Evolutionary conservation across 2,888 invertebrate genomes (phyloP).

Genomic region (Pheosia tremula): DNA sequence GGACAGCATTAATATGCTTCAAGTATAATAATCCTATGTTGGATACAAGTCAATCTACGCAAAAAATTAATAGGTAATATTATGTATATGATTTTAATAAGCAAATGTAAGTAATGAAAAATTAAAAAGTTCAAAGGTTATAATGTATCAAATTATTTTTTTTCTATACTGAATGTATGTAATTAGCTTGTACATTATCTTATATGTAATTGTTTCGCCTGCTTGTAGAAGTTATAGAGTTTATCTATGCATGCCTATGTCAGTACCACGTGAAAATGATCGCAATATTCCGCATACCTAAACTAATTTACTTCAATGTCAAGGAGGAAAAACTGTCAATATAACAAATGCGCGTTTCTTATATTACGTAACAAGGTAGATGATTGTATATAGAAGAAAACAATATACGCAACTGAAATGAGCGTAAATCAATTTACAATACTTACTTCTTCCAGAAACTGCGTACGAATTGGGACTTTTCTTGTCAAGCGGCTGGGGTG

Average conservation of each 20-base stretch:
- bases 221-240: neutral
- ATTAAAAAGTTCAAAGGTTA: no score
- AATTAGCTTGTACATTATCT: no score
- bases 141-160: no score
- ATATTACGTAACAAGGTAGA: constrained; percentile 30
- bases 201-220: no score
- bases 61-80: no score
- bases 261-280: constrained; percentile 46
- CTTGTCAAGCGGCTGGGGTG: constrained; percentile 79
- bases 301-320: constrained; percentile 63
- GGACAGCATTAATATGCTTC: no score
- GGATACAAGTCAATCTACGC: no score
- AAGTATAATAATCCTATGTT: no score
- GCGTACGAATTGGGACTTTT: constrained; percentile 75
- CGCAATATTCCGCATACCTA: constrained; percentile 29
- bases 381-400: neutral
- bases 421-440: constrained; percentile 21
- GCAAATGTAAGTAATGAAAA: no score
- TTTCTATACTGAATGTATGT: no score
- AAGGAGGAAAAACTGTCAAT: constrained; percentile 41
- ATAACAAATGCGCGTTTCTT: constrained; percentile 13
- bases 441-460: constrained; percentile 84
- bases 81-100: no score
- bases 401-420: constrained; percentile 2
- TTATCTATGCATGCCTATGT: neutral